Evolutionary conservation across 2,797 vertebrate genomes (phyloP).

Genomic region (Phataginus tetradactyla): DNA sequence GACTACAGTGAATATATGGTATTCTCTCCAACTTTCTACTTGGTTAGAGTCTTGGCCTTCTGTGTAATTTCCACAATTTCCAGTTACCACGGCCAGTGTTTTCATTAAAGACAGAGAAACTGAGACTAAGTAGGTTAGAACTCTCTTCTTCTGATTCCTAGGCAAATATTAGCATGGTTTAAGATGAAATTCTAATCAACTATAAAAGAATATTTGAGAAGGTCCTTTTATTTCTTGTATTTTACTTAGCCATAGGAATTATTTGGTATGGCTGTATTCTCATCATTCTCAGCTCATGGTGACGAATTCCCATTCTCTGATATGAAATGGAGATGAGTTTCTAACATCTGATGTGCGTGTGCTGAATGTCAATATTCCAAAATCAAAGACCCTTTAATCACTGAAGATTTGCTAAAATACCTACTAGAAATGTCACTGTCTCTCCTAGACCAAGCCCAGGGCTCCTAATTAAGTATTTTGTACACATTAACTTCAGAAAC

Average conservation of each 20-base stretch:
- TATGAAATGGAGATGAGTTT: neutral
- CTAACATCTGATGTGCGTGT: neutral
- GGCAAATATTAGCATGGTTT: neutral
- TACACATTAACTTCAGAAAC: slow-evolving; percentile 40
- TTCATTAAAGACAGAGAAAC: neutral
- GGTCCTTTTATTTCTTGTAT: neutral
- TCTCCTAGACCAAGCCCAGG: slow-evolving; percentile 4
- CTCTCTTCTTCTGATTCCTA: neutral
- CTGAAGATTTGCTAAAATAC: neutral
- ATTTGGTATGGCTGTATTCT: neutral
- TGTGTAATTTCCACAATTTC: neutral
- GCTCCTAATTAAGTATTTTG: slow-evolving; percentile 16
- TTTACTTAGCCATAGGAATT: neutral
- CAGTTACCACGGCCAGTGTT: neutral
- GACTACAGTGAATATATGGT: neutral
- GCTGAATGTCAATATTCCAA: neutral
- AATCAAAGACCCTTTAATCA: neutral
- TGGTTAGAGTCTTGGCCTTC: neutral
- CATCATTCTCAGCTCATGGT: neutral
- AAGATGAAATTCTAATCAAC: neutral
- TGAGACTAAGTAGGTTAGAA: neutral
- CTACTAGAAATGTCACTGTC: neutral
- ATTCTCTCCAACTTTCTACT: neutral
- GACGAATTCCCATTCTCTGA: neutral
- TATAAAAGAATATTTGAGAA: neutral